Percentiles rank a stretch among this genome's conserved stretches.
Evolutionary conservation across 2,888 invertebrate genomes (phyloP).

Genomic region (Xestia c-nigrum): DNA sequence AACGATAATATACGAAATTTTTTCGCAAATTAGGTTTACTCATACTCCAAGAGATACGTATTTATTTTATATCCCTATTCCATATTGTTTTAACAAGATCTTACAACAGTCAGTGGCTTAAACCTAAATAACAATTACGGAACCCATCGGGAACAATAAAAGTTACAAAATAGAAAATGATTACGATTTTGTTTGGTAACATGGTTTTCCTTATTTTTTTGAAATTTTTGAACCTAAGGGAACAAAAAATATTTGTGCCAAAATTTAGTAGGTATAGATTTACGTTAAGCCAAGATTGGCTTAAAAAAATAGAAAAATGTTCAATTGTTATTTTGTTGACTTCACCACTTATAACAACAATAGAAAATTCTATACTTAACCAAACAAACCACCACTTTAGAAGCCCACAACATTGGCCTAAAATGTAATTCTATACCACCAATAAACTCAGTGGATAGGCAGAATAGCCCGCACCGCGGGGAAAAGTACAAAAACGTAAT

Average conservation of each 20-base stretch:
- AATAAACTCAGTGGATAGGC: conserved; percentile 38
- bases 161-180: neutral
- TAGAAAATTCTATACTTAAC: conserved; percentile 6
- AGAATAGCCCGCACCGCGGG: conserved; percentile 15
- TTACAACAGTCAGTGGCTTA: neutral
- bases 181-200: too few species aligned
- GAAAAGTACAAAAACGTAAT: conserved; percentile 64
- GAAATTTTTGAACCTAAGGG: neutral
- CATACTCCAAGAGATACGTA: too few species aligned
- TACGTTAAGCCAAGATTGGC: neutral
- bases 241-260: neutral
- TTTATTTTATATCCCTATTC: neutral
- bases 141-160: neutral
- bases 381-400: conserved; percentile 36
- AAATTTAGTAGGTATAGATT: neutral
- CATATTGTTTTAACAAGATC: neutral
- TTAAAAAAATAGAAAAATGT: neutral
- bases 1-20: too few species aligned
- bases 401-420: conserved; percentile 45
- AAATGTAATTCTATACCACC: conserved; percentile 53
- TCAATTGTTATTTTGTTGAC: neutral
- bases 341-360: neutral
- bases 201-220: neutral
- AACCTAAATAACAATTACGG: neutral
- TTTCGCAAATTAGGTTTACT: neutral